Evolutionary conservation across 2,797 vertebrate species (phyloP).

Genomic region (Syndactyla subalaris): DNA sequence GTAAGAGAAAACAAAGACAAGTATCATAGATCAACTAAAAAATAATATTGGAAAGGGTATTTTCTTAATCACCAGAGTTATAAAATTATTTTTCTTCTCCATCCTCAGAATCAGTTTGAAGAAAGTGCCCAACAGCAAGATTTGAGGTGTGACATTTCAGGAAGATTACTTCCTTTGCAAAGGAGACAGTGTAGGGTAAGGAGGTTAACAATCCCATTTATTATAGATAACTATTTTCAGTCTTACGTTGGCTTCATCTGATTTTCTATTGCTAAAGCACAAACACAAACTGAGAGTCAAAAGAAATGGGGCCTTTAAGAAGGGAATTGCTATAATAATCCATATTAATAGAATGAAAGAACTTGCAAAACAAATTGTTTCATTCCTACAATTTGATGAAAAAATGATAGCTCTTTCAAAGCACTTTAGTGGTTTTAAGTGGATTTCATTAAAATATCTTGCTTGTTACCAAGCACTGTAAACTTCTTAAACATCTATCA

Average conservation of each 20-base stretch:
- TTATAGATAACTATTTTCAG: background rate
- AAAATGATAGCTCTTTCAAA: background rate
- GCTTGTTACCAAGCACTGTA: background rate
- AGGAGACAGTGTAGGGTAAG: background rate
- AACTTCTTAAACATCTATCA: background rate
- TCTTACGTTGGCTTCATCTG: background rate
- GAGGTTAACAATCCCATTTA: background rate
- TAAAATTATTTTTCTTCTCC: background rate
- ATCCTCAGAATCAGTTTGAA: background rate
- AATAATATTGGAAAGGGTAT: background rate
- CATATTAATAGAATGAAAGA: background rate
- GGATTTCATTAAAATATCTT: background rate
- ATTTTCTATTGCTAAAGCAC: background rate
- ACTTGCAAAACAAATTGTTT: background rate
- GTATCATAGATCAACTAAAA: background rate
- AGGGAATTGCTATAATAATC: slow-evolving; percentile 9
- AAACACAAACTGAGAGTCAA: background rate
- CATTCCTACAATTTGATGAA: background rate
- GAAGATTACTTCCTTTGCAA: background rate
- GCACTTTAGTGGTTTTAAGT: background rate
- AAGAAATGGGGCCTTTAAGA: background rate
- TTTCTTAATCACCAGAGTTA: background rate
- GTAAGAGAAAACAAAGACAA: background rate
- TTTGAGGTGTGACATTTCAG: background rate
- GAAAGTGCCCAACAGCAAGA: background rate